Conservation (phyloP, 2,797 vertebrate species). For the Zonotrichia albicollis region DNA sequence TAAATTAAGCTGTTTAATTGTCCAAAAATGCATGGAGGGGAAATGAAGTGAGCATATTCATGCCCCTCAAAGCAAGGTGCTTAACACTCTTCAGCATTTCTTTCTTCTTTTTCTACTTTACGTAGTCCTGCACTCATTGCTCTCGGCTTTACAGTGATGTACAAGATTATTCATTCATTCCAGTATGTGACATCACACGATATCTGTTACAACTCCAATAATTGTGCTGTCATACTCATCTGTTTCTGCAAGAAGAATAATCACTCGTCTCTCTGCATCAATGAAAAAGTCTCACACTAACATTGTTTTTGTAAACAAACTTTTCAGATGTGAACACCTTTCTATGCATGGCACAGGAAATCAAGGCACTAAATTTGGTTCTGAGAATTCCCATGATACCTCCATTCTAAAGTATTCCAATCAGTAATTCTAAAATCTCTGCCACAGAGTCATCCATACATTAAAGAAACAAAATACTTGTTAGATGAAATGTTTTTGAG, state of each 20-base stretch:
- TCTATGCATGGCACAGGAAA: neutral
- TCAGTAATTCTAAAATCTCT: neutral
- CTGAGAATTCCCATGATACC: neutral
- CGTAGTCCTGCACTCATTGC: neutral
- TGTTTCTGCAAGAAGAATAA: neutral
- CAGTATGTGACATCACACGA: fast-evolving
- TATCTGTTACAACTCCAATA: neutral
- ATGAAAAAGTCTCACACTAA: neutral
- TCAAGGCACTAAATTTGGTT: neutral
- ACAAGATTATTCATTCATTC: neutral
- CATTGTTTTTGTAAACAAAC: neutral
- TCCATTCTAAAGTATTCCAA: neutral
- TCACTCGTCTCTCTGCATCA: neutral
- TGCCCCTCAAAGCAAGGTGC: neutral
- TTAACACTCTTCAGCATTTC: neutral
- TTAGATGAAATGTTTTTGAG: neutral
- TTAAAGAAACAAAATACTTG: neutral
- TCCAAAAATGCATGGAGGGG: neutral
- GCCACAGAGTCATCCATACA: neutral
- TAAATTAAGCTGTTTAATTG: neutral
- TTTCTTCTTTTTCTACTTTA: neutral
- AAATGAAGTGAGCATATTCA: neutral
- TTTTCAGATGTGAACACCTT: neutral
- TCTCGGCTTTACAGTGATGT: neutral
- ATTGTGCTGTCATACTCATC: neutral